Conservation (phyloP, 2,797 vertebrate genomes). For the Scleropages formosus region DNA sequence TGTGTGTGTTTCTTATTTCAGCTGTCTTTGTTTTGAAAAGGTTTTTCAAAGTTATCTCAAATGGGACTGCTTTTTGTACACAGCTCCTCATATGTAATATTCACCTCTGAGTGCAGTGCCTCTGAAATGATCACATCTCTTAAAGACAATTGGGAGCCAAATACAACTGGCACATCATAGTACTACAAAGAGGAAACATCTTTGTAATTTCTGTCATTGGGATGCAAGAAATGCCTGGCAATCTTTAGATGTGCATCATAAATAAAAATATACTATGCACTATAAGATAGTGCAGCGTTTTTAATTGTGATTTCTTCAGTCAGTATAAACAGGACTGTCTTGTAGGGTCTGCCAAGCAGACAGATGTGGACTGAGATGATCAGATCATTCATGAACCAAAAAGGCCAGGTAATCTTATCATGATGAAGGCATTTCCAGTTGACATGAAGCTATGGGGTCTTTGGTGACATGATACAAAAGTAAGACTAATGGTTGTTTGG, state of each 20-base stretch:
- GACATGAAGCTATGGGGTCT: too few relatives aligned
- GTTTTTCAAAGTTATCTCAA: neutral
- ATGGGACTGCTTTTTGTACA: neutral
- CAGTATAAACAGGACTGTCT: neutral
- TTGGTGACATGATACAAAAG: too few relatives aligned
- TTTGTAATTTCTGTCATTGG: neutral
- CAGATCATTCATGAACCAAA: too few relatives aligned
- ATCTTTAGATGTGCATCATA: neutral
- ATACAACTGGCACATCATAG: neutral
- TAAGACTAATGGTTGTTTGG: too few relatives aligned
- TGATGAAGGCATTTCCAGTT: too few relatives aligned
- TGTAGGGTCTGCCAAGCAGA: neutral
- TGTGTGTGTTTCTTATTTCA: neutral
- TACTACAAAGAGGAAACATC: neutral
- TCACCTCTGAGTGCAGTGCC: neutral
- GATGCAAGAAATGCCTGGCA: neutral
- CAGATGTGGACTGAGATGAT: neutral
- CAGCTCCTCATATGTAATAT: neutral
- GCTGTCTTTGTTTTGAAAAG: constrained; percentile 1
- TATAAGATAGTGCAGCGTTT: neutral
- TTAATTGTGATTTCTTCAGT: neutral
- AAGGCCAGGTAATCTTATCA: too few relatives aligned
- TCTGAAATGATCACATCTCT: constrained; percentile 16
- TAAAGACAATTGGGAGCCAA: neutral
- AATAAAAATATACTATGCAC: neutral